Conservation (phyloP, 2,113 vertebrate species). For the Jaculus jaculus region DNA sequence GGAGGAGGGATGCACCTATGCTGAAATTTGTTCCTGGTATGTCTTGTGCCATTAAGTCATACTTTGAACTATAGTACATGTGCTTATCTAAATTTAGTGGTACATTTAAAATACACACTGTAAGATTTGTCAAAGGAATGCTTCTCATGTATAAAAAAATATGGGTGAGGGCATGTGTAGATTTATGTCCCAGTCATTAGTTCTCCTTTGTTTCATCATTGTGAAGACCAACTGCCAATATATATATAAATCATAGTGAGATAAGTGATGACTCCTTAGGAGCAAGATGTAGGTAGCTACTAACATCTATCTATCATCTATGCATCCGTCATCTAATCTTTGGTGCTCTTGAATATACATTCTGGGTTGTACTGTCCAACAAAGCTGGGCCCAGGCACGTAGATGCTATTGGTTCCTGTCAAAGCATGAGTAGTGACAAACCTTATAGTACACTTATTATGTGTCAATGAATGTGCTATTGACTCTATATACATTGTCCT, state of each 20-base stretch:
- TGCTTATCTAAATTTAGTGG: neutral
- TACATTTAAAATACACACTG: neutral
- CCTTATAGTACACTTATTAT: neutral
- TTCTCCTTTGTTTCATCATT: conserved; percentile 38
- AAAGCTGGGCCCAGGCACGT: neutral
- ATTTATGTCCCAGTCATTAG: neutral
- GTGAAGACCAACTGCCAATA: neutral
- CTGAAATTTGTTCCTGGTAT: neutral
- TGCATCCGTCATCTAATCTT: neutral
- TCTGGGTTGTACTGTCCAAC: neutral
- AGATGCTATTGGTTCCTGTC: neutral
- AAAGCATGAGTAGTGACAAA: neutral
- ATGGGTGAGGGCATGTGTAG: neutral
- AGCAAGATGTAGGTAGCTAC: neutral
- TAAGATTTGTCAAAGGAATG: neutral
- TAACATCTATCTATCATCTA: neutral
- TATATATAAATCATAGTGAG: neutral
- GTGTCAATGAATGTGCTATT: neutral
- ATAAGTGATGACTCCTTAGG: neutral
- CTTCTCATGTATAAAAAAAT: neutral
- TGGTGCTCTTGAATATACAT: neutral
- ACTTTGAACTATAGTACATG: neutral
- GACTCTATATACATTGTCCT: neutral
- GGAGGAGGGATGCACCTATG: neutral
- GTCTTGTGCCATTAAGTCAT: neutral